Base-by-base conservation (phyloP, 2,113 vertebrate species). In the Myocastor coypus region DNA sequence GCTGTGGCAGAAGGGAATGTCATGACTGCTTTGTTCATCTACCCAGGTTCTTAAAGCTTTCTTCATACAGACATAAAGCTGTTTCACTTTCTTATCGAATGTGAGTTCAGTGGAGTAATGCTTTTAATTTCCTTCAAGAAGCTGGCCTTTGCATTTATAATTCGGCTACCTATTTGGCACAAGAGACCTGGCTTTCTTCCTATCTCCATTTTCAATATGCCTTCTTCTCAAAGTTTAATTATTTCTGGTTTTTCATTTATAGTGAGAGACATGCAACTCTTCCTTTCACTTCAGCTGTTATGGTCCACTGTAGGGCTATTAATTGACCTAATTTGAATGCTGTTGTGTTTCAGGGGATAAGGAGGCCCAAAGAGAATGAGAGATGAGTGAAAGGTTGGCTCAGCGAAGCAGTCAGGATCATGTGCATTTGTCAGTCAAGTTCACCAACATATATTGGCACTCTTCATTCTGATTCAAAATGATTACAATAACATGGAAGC, bases 111-210 rank as follows among this genome's bases (percentile, higher is more conserved):
- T 89, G 57, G n/a, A 73, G 42, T 52, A 89, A 26, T 42, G 28
- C 66, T 83, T 83, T 89, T 88, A 94, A 89, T 88, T 94, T 94
- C 57, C 78, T 83, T 94, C 66, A n/a, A 46, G 46, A 89, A 57
- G 28, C 30, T 83, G 2, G 20, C 40, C n/a, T 57, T 89, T 66
- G 22, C 59, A 66, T 89, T 94, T 50, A 75, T 46, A 40, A 66
- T 40, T 83, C 52, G 37, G 22, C 9, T 40, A 88, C 61, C 55
- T 73, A 12, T 50, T 93, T 71, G 77, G 81, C 55, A 63, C 57
- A 52, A 83, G 42, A 50, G 73, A 32, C 57, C 73, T 68, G 63
- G 50, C 22, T 52, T 61, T 89, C 28, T 87, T 16, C 7, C 55
- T 63, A 52, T 71, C 78, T 83, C 28, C 30, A 28, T 50, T 75